These are phyloP conservation scores for Scaptomyza tumidula DNA, from an alignment of 2,888 invertebrate genomes.

Conservation along the genomic window DNA sequence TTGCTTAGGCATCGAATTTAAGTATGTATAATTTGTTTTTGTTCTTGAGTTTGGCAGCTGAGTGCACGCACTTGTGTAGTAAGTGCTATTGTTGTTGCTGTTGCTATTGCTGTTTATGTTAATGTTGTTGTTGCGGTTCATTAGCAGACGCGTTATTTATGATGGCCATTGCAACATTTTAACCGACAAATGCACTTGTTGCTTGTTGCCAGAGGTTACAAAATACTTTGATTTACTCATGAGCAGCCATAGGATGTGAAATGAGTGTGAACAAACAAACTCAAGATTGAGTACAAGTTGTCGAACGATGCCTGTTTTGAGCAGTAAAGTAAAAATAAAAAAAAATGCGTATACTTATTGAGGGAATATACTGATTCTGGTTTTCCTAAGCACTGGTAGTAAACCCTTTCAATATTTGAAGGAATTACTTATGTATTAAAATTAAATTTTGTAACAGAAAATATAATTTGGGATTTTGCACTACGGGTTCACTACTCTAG, in stretches of 20 bases:
- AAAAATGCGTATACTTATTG: conserved; percentile 3
- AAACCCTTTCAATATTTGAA: background rate
- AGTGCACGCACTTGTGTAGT: conserved; percentile 66
- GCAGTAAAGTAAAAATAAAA: conserved; percentile 3
- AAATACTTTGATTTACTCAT: conserved; percentile 17
- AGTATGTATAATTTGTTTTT: conserved; percentile 57
- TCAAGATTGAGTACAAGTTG: conserved; percentile 8
- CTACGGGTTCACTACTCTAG: background rate
- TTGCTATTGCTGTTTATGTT: conserved; percentile 19
- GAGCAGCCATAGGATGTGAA: conserved; percentile 33
- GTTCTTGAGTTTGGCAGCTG: conserved; percentile 66
- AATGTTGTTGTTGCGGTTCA: conserved; percentile 47
- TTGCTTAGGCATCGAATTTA: conserved; percentile 59
- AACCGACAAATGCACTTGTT: conserved; percentile 65
- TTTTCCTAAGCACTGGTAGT: background rate
- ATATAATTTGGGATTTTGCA: too few species aligned
- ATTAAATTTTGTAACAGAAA: too few species aligned
- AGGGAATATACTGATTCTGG: too few species aligned
- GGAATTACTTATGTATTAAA: too few species aligned
- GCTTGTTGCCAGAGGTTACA: conserved; percentile 57
- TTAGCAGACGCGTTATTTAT: conserved; percentile 69
- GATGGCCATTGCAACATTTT: conserved; percentile 58
- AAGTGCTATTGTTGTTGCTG: conserved; percentile 50
- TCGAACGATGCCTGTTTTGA: conserved; percentile 16
- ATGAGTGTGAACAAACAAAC: conserved; percentile 45